Conservation (phyloP, 2,888 invertebrate species). For the Oscheius myriophilus region DNA sequence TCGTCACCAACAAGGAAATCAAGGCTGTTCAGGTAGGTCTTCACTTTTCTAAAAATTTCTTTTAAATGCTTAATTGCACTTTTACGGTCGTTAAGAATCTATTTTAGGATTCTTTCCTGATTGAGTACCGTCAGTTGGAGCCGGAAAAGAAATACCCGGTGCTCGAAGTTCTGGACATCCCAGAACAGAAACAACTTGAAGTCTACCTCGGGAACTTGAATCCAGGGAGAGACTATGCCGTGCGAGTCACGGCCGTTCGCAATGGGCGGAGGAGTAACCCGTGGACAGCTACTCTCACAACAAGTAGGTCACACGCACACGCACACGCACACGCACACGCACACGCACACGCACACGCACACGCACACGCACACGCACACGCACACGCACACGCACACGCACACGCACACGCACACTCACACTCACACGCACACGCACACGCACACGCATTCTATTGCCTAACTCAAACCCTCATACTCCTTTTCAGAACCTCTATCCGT, state of each 20-base stretch:
- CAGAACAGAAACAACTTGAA: conserved; percentile 65
- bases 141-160: conserved; percentile 65
- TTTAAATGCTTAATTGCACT: neutral
- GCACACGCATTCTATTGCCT: too few relatives aligned
- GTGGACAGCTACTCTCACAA: conserved; percentile 64
- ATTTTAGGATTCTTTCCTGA: conserved; percentile 53
- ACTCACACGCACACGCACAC: too few relatives aligned
- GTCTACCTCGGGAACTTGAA: conserved; percentile 64
- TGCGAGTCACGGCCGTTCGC: conserved; percentile 61
- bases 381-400: too few relatives aligned
- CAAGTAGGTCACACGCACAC: too few relatives aligned
- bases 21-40: conserved; percentile 58
- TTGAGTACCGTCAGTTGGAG: conserved; percentile 64
- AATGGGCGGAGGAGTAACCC: conserved; percentile 64
- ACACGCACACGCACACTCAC: too few relatives aligned
- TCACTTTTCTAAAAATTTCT: neutral
- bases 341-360: too few relatives aligned
- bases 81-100: conserved; percentile 31
- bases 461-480: too few relatives aligned
- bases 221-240: conserved; percentile 66
- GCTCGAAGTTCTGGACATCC: conserved; percentile 66
- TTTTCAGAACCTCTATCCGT: conserved; percentile 45
- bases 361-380: too few relatives aligned
- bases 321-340: too few relatives aligned
- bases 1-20: conserved; percentile 61